Base-by-base conservation (phyloP, 2,888 invertebrate genomes). In the Cyrtodaria siliqua region DNA sequence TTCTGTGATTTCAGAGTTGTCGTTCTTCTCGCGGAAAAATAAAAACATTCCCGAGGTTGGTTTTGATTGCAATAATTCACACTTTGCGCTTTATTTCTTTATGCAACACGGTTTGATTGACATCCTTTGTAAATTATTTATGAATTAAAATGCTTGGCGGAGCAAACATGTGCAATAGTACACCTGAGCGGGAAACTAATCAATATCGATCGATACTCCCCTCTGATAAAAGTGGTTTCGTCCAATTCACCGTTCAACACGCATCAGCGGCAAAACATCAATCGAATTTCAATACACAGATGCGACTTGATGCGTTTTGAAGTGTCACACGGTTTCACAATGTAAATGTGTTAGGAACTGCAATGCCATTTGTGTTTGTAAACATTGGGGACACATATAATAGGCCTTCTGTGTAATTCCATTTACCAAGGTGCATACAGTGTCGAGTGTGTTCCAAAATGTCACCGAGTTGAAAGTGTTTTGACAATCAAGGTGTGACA, bases 211-310 rank as follows among this genome's bases (percentile, higher is more conserved):
- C 56, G 38, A 24, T n/a, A 42, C 18, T 20, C 63, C 55, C 49
- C 18, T 38, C n/a, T 16, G 3, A 12, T 14, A 44, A 8, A 23
- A 53, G 53, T 69, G 56, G 55, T 53, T 55, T 47, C 69, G 57
- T 44, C 69, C 57, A 40, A 47, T 68, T 40, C 49, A 27, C 62
- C 57, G 62, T 57, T 62, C 53, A 18, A 33, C 49, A 56, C 66
- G 55, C 44, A 49, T 50, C 47, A 59, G 69, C 68, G 75, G 66
- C 49, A 75, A 57, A 72, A 70, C 61, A 70, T 75, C 75, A 66
- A 75, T 75, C 64, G 60, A 49, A 63, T 66, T 60, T 69, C 75
- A 55, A 70, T 75, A 70, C 75, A 75, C 75, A 62, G 33, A 23
- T 56, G 12, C n/a, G 38, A 38, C 50, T 27, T 40, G 56, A 56